Evolutionary conservation across 30 jellyfish, hydroid and myxozoan genomes (phyloP).

Genomic region (Chrysaora quinquecirrha): DNA sequence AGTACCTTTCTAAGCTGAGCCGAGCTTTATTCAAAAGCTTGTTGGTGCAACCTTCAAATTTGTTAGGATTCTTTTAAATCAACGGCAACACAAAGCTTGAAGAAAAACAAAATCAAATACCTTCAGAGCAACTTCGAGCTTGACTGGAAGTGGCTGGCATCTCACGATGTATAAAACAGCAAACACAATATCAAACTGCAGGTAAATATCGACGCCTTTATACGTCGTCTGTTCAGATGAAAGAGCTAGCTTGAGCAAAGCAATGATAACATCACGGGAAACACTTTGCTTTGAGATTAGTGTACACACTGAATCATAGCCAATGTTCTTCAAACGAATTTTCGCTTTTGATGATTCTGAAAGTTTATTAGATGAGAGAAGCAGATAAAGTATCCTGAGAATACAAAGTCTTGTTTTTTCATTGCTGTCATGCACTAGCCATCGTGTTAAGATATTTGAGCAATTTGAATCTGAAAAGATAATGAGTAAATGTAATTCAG

Average conservation of each 20-base stretch:
- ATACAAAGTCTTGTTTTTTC: conserved; percentile 59
- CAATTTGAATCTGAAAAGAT: conserved; percentile 59
- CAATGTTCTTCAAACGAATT: conserved; percentile 57
- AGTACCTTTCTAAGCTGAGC: too few species aligned
- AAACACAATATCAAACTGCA: conserved; percentile 62
- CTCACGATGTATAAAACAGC: conserved; percentile 60
- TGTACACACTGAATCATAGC: conserved; percentile 79
- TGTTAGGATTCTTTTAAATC: too few species aligned
- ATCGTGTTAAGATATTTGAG: conserved; percentile 52
- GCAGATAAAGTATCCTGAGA: conserved; percentile 27
- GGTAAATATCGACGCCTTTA: conserved; percentile 65
- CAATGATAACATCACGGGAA: conserved; percentile 68
- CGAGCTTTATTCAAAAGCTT: too few species aligned
- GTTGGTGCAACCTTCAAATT: too few species aligned
- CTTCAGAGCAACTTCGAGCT: conserved; percentile 88
- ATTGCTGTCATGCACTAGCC: conserved; percentile 83
- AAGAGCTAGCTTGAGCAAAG: conserved; percentile 69
- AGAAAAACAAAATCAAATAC: too few species aligned
- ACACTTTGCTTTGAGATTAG: conserved; percentile 83
- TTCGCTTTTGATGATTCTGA: conserved; percentile 48
- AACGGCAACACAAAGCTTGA: too few species aligned
- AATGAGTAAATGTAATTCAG: too few species aligned
- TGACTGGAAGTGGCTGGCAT: conserved; percentile 69
- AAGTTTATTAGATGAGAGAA: conserved; percentile 49
- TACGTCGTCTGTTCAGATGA: conserved; percentile 60